These are phyloP conservation scores for Hyphantria cunea DNA, from an alignment of 1,140 invertebrate genomes.

Conservation along the genomic window DNA sequence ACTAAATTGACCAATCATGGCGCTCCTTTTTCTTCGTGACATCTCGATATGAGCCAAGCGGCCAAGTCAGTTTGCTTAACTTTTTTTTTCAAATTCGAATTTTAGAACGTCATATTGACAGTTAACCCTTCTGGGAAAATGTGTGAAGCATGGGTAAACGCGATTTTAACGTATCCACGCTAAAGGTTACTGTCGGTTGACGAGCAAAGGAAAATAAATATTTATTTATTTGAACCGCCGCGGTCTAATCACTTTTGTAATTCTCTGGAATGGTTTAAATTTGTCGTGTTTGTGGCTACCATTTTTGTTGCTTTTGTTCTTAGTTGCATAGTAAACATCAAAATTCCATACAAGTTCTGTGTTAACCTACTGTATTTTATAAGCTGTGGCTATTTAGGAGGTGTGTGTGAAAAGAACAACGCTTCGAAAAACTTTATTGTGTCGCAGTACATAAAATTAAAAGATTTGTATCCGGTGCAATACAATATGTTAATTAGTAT, in stretches of 20 bases:
- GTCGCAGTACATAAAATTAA: too few relatives aligned
- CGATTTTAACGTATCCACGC: conserved; percentile 57
- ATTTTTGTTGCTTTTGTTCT: conserved; percentile 43
- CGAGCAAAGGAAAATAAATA: conserved; percentile 55
- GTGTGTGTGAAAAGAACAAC: neutral
- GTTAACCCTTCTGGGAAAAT: conserved; percentile 62
- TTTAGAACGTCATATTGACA: conserved; percentile 54
- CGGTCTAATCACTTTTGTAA: conserved; percentile 61
- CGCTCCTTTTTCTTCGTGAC: conserved; percentile 52
- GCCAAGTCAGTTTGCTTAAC: conserved; percentile 44
- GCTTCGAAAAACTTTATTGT: too few relatives aligned
- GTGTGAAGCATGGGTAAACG: conserved; percentile 38
- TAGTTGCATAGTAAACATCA: conserved; percentile 36
- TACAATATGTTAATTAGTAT: too few relatives aligned
- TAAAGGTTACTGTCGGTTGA: conserved; percentile 45
- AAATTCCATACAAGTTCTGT: conserved; percentile 11
- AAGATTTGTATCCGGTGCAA: too few relatives aligned
- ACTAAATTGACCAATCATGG: conserved; percentile 40
- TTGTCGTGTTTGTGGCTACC: conserved; percentile 49
- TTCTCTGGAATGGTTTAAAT: conserved; percentile 53
- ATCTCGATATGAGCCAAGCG: conserved; percentile 33
- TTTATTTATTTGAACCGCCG: conserved; percentile 55
- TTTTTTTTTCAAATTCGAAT: conserved; percentile 45
- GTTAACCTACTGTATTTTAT: conserved; percentile 9
- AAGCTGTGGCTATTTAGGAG: neutral